Evolutionary conservation across 2,113 vertebrate genomes (phyloP).

Genomic region (Maccullochella peelii): DNA sequence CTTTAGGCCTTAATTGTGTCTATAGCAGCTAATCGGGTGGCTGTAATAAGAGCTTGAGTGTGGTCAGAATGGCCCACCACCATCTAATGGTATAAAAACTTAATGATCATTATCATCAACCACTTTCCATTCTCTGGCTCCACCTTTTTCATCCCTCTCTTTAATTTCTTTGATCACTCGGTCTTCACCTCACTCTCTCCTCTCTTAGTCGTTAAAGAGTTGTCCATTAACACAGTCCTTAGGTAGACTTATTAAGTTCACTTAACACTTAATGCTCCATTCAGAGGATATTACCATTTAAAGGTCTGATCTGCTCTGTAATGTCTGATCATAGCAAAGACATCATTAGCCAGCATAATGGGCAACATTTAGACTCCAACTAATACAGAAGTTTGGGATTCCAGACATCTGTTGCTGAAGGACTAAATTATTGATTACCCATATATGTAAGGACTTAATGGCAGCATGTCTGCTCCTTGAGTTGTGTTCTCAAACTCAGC

Average conservation of each 20-base stretch:
- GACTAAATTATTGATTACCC: background rate
- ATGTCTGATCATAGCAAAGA: conserved; percentile 49
- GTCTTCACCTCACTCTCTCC: conserved; percentile 1
- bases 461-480: background rate
- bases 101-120: conserved; percentile 58
- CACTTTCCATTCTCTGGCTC: conserved; percentile 44
- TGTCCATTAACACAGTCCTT: conserved; percentile 63
- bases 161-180: conserved; percentile 43
- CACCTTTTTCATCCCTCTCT: conserved; percentile 23
- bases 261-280: conserved; percentile 79
- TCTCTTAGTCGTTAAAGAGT: conserved; percentile 57
- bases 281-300: conserved; percentile 75
- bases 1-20: conserved; percentile 81
- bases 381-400: conserved; percentile 25
- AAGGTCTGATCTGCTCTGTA: conserved; percentile 69
- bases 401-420: conserved; percentile 18
- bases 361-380: conserved; percentile 32
- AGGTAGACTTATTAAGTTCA: conserved; percentile 73
- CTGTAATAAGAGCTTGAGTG: conserved; percentile 56
- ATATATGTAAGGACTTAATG: background rate
- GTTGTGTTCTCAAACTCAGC: background rate
- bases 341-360: conserved; percentile 54
- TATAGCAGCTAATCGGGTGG: conserved; percentile 49
- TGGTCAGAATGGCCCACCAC: conserved; percentile 38
- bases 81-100: conserved; percentile 63